These are phyloP conservation scores for Eilema depressum DNA, from an alignment of 2,888 invertebrate species.

Conservation along the genomic window DNA sequence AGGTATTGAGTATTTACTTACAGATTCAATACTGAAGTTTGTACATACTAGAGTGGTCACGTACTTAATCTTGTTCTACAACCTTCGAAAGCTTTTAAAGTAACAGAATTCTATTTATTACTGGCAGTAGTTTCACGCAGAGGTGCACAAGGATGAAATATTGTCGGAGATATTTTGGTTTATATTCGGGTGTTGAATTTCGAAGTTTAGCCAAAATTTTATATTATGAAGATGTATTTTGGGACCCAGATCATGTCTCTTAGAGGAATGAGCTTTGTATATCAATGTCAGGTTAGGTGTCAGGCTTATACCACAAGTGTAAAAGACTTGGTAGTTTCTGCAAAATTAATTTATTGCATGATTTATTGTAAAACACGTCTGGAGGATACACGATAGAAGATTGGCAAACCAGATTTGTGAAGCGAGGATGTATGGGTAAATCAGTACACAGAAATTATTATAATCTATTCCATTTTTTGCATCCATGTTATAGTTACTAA, in stretches of 20 bases:
- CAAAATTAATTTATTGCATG: too few relatives aligned
- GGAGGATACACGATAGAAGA: not conserved
- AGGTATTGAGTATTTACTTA: not conserved
- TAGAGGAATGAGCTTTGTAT: not conserved
- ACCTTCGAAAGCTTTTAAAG: constrained; percentile 11
- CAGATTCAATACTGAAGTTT: constrained; percentile 8
- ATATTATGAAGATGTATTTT: not conserved
- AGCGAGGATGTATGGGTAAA: not conserved
- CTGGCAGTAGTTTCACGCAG: not conserved
- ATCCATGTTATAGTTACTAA: too few relatives aligned
- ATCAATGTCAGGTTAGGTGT: not conserved
- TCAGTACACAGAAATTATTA: not conserved
- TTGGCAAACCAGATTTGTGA: not conserved
- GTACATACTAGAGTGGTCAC: constrained; percentile 7
- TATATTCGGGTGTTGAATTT: not conserved
- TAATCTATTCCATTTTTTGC: too few relatives aligned
- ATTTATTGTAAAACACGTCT: too few relatives aligned
- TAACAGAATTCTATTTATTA: not conserved
- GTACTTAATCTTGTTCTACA: constrained; percentile 10
- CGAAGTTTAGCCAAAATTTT: not conserved
- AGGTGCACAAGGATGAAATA: not conserved
- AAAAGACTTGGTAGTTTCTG: not conserved
- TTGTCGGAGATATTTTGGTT: not conserved
- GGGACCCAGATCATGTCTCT: not conserved
- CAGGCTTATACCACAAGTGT: not conserved